Percentiles rank a stretch among this genome's conserved stretches.
These are phyloP conservation scores for Dendroctonus ponderosae DNA, from an alignment of 1,140 invertebrate genomes.

Conservation along the genomic window DNA sequence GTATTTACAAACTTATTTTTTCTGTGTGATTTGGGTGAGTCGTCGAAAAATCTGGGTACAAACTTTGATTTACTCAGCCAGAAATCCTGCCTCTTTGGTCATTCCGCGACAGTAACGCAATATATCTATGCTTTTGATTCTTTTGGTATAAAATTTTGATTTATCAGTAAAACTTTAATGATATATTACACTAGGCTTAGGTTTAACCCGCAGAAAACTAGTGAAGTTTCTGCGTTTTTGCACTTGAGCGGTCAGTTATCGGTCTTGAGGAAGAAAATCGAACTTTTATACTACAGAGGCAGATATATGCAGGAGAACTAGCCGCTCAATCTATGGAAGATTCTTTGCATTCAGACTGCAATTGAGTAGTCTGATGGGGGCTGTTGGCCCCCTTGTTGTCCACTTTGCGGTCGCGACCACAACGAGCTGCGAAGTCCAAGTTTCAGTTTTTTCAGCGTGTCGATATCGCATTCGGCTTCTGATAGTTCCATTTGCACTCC, in stretches of 20 bases:
- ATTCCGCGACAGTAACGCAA: background rate
- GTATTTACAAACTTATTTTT: constrained; percentile 15
- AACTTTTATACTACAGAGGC: too few species aligned
- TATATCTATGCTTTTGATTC: constrained; percentile 19
- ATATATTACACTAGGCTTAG: constrained; percentile 18
- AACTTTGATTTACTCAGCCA: background rate
- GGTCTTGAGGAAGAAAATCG: too few species aligned
- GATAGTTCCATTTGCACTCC: constrained; percentile 59
- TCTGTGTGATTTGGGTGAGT: background rate
- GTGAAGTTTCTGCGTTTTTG: background rate
- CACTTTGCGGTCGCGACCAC: constrained; percentile 63
- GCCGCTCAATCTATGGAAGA: background rate
- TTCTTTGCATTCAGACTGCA: constrained; percentile 56
- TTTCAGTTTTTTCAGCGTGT: constrained; percentile 73
- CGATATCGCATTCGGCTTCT: constrained; percentile 72
- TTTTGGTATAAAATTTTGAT: constrained; percentile 31
- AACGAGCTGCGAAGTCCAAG: constrained; percentile 68
- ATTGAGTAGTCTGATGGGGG: constrained; percentile 64
- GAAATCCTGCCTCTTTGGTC: background rate
- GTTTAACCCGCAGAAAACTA: background rate
- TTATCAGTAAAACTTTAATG: constrained; percentile 23
- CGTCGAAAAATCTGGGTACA: too few species aligned
- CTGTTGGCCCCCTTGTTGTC: constrained; percentile 53
- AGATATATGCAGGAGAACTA: background rate
- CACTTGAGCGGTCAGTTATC: background rate